Base-by-base conservation (phyloP, 2,888 invertebrate genomes). In the Drosophila kuntzei region DNA sequence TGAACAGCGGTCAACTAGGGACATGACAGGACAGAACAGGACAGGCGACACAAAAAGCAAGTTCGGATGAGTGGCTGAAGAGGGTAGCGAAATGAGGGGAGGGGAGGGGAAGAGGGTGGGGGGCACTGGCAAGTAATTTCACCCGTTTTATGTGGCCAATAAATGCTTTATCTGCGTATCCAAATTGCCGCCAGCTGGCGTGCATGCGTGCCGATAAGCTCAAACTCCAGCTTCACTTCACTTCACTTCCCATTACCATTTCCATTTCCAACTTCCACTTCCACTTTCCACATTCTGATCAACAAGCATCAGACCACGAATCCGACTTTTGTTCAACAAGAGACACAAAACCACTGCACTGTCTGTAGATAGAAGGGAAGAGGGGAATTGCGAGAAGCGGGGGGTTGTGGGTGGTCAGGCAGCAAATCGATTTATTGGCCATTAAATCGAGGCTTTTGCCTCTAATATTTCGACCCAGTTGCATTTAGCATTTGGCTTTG, bases 121-220 rank as follows among this genome's bases (percentile, higher is more conserved):
- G 14, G 3, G 22, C 16, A 55, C 54, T 67, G 71, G 87, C 41
- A 72, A 66, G 67, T 87, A 69, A 87, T 84, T 87, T 81, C 59
- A 87, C 71, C 83, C 82, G 82, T 86, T 86, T 89, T 86, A 89
- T 84, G 87, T 77, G 79, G 70, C 79, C 85, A 85, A 86, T 86
- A 89, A 86, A 86, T 86, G 87, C 84, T 86, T 86, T 86, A 86
- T 86, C 89, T 86, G 71, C 73, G 79, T 76, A 85, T 71, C 89
- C 87, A 89, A 89, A 86, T 87, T 78, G 81, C 81, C 71, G 63
- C 65, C 85, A 85, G 85, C 89, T 89, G 89, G 58, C 71, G 84
- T 87, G 81, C 71, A 79, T 76, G 84, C 87, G 71, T 84, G 81
- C 79, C 79, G 81, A 83, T 88, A 83, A 86, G 81, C 83, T 49